Evolutionary conservation across 2,113 vertebrate species (phyloP), one percentile per base, ranked within the genome.

Genomic region (Ochotona princeps): DNA sequence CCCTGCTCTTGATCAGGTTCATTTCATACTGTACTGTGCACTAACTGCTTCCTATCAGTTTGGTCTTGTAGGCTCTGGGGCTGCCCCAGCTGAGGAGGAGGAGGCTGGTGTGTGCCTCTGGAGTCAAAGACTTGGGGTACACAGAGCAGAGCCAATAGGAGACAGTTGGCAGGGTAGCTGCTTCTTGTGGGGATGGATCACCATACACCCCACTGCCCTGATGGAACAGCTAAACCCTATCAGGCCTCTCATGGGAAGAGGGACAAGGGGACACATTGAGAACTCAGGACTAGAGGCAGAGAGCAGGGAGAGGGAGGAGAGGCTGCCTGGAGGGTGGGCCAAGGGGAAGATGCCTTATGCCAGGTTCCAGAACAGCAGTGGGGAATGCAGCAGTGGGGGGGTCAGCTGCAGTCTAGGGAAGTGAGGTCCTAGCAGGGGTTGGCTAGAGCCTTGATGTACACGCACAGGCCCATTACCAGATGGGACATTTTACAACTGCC

Each of bases 1-100:
- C 11, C 21, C 78, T 1, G 10, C 4, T 15, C 0, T 57, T 57
- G 13, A 12, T 7, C 1, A 2, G 35, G 8, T 4, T 5, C 57
- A 7, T 26, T 76, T 23, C 30, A 18, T 26, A 30, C 5, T 74
- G 17, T 7, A 14, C 65, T 75, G 2, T 17, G 18, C 28, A 8
- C 8, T 38, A 81, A 5, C 44, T 11, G 44, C 7, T 38, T 30
- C 44, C 18, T 76, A 0, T 14, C 1, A 72, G 15, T 11, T 32
- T 57, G 49, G 35, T 51, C 14, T 54, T 15, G 2, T 8, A 2
- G 49, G 57, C 38, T 25, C 5, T 0, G 0, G 6, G 2, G 23
- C 8, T 35, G 15, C 2, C 0, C 0, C 10, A 35, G 69, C 38
- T 44, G 38, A 44, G 38, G 38, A 44, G 38, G 38, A 44, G 38